Base-by-base conservation (phyloP, 2,797 vertebrate genomes). In the Pangasius sanitwongsei region DNA sequence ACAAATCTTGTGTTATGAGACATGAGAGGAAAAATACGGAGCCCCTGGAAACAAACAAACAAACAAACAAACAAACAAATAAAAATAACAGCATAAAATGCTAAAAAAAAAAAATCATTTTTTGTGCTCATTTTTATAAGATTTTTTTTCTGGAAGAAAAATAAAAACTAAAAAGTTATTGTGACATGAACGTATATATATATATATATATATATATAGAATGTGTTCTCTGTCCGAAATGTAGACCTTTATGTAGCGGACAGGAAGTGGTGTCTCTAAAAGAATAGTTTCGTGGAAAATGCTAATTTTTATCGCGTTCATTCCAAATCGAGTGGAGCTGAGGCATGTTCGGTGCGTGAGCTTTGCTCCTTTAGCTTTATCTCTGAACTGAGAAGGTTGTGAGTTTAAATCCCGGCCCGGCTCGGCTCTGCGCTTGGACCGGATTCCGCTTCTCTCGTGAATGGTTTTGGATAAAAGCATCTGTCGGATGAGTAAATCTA, bases 401-500 rank as follows among this genome's bases (percentile, higher is more conserved):
- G 41, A 34, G 23, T 48, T 75, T 28, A 48, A 12, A 6, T 6
- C 72, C 5, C 65, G n/a, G 12, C n/a, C 16, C 23, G 8, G 37
- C 37, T 50, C 70, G 28, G 44, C 28, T 78, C 75, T 1, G 53
- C 12, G 1, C 31, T 82, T 41, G 80, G 80, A 81, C 78, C 8
- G 18, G 78, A 23, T 82, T 61, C 80, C 1, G 11, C 80, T 61
- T 61, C 18, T 41, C 34, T 61, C 15, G 80, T 82, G 61, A 82
- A 82, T 82, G 11, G 34, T 82, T 82, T 25, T 28, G 34, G 55
- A 82, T 59, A 41, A 82, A 82, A 82, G 80, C 57, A 20, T 82
- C 80, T 61, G 80, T 61, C 57, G 57, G 57, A 82, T 25, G 80
- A 82, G 80, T 82, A 82, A 82, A 82, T 82, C 80, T 61, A 61